Percentiles rank a stretch among this genome's conserved stretches.
phyloP scores from a whole-genome alignment of 2,113 vertebrate species.

The Physeter macrocephalus region DNA sequence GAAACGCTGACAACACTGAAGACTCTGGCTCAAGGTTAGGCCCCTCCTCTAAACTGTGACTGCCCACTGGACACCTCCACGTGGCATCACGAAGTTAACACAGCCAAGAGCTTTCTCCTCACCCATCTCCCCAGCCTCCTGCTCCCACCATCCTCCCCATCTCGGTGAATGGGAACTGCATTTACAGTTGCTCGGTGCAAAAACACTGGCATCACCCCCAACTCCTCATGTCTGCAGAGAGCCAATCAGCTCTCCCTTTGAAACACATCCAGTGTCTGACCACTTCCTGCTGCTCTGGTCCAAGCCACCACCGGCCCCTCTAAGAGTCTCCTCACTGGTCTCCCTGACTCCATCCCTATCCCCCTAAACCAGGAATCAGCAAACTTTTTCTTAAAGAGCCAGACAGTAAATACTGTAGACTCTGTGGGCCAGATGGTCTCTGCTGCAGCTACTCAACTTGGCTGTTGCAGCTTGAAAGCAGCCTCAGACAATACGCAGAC shows the following conservation, averaged over 20 bases:
- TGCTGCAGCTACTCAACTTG: background rate
- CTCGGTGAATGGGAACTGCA: background rate
- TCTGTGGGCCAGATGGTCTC: background rate
- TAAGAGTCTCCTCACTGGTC: background rate
- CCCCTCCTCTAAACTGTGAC: background rate
- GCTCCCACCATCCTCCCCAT: background rate
- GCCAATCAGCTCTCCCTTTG: background rate
- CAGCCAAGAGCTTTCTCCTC: background rate
- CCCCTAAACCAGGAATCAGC: background rate
- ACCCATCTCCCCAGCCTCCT: background rate
- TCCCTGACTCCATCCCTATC: background rate
- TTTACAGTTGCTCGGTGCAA: background rate
- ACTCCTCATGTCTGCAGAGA: background rate
- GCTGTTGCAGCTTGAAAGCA: background rate
- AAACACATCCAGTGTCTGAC: background rate
- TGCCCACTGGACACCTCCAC: background rate
- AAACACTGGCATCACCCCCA: accelerated
- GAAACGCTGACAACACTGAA: background rate
- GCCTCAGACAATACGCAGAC: background rate
- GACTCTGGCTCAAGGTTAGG: background rate
- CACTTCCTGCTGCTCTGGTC: background rate
- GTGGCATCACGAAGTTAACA: background rate
- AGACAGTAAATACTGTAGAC: background rate
- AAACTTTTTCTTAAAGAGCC: background rate
- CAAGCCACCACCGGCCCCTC: background rate